phyloP scores from a whole-genome alignment of 2,797 vertebrate genomes.

The Antrozous pallidus region DNA sequence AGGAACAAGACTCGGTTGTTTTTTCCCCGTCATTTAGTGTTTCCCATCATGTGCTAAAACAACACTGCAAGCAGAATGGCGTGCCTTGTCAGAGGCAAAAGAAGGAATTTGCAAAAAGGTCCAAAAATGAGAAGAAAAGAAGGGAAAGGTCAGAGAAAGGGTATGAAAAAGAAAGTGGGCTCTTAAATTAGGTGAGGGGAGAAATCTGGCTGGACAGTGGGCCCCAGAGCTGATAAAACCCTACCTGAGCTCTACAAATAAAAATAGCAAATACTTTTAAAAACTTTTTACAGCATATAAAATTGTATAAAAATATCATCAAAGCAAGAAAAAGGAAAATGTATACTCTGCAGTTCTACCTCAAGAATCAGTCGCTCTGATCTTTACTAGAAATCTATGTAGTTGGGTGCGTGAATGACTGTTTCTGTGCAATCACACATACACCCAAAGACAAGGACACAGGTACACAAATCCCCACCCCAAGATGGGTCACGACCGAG shows the following conservation, averaged over 20 bases:
- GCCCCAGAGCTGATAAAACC: constrained; percentile 63
- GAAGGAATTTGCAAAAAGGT: background rate
- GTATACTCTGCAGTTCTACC: constrained; percentile 48
- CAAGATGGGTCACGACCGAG: background rate
- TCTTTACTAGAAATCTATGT: constrained; percentile 4
- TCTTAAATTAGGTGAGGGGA: background rate
- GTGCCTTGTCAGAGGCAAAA: background rate
- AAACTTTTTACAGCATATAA: constrained; percentile 70
- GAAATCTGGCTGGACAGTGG: constrained; percentile 45
- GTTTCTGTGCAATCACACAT: background rate
- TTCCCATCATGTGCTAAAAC: background rate
- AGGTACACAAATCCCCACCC: background rate
- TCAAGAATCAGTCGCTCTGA: constrained; percentile 53
- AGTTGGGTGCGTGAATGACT: background rate
- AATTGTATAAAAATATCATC: constrained; percentile 81
- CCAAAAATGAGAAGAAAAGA: background rate
- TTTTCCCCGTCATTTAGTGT: background rate
- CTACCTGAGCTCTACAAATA: constrained; percentile 68
- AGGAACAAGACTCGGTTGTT: background rate
- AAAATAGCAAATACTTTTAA: constrained; percentile 70
- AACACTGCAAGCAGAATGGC: constrained; percentile 2
- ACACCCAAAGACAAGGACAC: background rate
- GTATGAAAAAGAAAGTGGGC: background rate
- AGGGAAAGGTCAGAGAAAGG: background rate
- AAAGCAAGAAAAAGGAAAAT: constrained; percentile 75